Conservation (phyloP, 2,113 vertebrate genomes). For the Aix galericulata region DNA sequence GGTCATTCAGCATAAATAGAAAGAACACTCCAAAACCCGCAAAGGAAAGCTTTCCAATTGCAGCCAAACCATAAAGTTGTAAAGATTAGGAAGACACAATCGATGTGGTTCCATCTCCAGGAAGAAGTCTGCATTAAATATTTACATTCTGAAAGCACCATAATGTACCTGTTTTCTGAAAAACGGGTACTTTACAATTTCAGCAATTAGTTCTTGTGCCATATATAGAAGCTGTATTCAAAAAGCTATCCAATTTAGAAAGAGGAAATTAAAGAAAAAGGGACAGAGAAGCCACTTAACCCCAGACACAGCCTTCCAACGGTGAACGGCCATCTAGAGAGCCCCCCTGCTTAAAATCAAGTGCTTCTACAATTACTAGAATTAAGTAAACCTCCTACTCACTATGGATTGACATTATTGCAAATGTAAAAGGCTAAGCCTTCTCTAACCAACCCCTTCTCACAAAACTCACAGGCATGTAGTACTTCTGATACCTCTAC, state of each 20-base stretch:
- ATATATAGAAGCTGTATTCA: background rate
- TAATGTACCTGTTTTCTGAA: background rate
- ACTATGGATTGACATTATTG: background rate
- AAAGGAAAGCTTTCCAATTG: background rate
- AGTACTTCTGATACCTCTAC: background rate
- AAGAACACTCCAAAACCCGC: background rate
- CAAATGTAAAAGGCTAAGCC: background rate
- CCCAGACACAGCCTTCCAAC: background rate
- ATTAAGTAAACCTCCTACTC: background rate
- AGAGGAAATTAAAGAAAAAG: background rate
- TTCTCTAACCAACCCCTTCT: background rate
- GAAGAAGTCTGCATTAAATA: background rate
- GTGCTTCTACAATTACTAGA: background rate
- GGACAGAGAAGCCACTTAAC: background rate
- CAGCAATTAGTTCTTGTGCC: background rate
- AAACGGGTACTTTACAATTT: background rate
- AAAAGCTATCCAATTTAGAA: background rate
- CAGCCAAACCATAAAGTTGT: background rate
- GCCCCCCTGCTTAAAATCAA: background rate
- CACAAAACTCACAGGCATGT: background rate
- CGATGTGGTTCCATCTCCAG: background rate
- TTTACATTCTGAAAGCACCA: constrained; percentile 8
- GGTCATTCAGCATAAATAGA: background rate
- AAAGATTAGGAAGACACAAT: background rate
- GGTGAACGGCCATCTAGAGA: background rate